Evolutionary conservation across 2,888 invertebrate genomes (phyloP), one percentile per base, ranked within the genome.

Genomic region (Megastigmus dorsalis): DNA sequence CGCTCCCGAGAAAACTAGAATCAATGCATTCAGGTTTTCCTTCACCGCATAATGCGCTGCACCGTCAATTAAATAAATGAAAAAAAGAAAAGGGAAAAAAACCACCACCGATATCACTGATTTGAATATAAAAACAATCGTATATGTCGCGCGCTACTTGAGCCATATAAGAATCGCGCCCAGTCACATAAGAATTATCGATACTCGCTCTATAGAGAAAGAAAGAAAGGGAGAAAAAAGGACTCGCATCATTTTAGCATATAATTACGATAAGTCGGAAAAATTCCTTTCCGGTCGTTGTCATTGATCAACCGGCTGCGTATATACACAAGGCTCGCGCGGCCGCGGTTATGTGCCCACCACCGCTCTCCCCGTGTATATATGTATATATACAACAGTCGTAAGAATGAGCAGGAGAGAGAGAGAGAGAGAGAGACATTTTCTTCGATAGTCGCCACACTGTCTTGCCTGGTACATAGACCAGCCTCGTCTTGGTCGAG

Each of bases 241-340:
- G 26, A 41, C 36, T 36, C 20, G 15, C 36, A 6, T 15, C 18
- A 41, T 52, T 52, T 65, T 52, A 66, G 57, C 50, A 60, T 66
- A 54, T 66, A 66, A 73, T 73, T 73, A 67, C 45, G 55, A 67
- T 67, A 73, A 38, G 50, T 48, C n/a, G 18, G 55, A 43, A 59
- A 69, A 69, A 69, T 69, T 69, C 65, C 69, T 74, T 65, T 65
- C 59, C 65, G 69, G 63, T 74, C 69, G 59, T 69, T 74, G 74
- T 74, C 69, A 60, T 65, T 54, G 52, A 57, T 68, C 43, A 41
- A 3, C 3, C 10, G 15, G 45, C 9, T 20, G 20, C 15, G n/a
- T 7, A 20, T 54, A 43, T 38, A 33, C 18, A 26, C 38, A n/a
- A n/a, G n/a, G n/a, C 26, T 18, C 30, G 10, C 18, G 3, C 28